These are phyloP conservation scores for Microcebus jonahi DNA, from an alignment of 2,113 vertebrate genomes.

Conservation along the genomic window DNA sequence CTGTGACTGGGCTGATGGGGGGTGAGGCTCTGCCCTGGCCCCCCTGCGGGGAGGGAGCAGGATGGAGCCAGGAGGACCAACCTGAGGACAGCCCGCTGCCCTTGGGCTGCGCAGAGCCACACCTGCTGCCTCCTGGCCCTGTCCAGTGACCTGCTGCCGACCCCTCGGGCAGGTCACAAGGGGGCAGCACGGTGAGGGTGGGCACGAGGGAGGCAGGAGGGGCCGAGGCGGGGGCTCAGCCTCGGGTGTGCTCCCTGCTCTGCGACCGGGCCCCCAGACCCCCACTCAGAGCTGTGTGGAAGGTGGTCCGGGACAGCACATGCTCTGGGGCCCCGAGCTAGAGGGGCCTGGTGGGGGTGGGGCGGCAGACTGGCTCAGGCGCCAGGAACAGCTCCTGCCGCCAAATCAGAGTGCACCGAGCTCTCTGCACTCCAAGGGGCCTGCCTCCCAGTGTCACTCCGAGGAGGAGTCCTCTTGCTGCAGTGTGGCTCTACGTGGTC, in stretches of 20 bases:
- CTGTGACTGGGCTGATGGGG: background rate
- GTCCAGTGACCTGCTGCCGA: background rate
- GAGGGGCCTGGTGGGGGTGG: background rate
- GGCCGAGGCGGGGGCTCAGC: too few relatives aligned
- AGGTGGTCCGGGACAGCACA: background rate
- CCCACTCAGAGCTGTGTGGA: accelerated
- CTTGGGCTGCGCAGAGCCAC: too few relatives aligned
- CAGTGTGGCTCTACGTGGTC: accelerated
- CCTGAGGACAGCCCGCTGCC: background rate
- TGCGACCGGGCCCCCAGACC: background rate
- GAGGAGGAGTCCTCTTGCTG: background rate
- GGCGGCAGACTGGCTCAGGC: background rate
- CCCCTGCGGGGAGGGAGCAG: too few relatives aligned
- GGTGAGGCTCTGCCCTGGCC: background rate
- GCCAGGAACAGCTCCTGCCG: too few relatives aligned
- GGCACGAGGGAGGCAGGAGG: too few relatives aligned
- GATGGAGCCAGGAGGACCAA: background rate
- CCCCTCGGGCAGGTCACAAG: background rate
- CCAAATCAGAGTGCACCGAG: accelerated
- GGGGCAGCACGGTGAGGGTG: background rate
- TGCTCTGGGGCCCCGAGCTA: background rate
- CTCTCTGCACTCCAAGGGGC: background rate
- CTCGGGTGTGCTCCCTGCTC: background rate
- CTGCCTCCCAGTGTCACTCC: background rate
- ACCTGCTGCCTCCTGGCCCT: background rate